Base-by-base conservation (phyloP, 2,888 invertebrate genomes). In the Marronus borbonicus region DNA sequence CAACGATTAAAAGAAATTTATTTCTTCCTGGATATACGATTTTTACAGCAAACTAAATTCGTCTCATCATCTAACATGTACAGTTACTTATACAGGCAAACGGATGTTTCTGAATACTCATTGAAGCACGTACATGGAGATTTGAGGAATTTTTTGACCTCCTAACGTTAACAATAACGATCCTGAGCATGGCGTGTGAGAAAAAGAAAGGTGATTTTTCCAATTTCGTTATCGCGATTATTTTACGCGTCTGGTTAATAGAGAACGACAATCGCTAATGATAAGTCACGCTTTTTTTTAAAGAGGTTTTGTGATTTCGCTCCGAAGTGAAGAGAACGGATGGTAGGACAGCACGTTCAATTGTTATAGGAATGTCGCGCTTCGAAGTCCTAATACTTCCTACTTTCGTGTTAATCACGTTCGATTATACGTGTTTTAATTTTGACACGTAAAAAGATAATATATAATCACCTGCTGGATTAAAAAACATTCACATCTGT, bases 341-440 rank as follows among this genome's bases (percentile, higher is more conserved):
- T 50, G 1, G 50, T 12, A 12, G 14, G 50, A 3, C 14, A 14
- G 12, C n/a, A 50, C 50, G 17, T 52, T 52, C 44, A 10, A 44
- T 44, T 10, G 44, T 44, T 44, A 2, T 8, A 12, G 10, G 8
- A 44, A 44, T 44, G 44, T 44, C 44, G 44, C 44, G 44, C 8
- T 8, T 44, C 12, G 12, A 44, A 5, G 4, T 44, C 8, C 44
- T 52, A 52, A 17, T 52, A 52, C 14, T 17, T 52, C 52, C 52
- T n/a, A n/a, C 52, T n/a, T 52, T 52, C 14, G 17, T 17, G 52
- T 52, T 52, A 52, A 17, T 52, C 52, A 52, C 52, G 52, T 52
- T 5, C n/a, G 52, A n/a, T 52, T n/a, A 52, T n/a, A 52, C 52
- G 17, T 17, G 3, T 52, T 52, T n/a, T 52, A 52, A 52, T 5